Evolutionary conservation across 1,140 invertebrate genomes (phyloP), one percentile per base, ranked within the genome.

Genomic region (Onthophagus taurus): DNA sequence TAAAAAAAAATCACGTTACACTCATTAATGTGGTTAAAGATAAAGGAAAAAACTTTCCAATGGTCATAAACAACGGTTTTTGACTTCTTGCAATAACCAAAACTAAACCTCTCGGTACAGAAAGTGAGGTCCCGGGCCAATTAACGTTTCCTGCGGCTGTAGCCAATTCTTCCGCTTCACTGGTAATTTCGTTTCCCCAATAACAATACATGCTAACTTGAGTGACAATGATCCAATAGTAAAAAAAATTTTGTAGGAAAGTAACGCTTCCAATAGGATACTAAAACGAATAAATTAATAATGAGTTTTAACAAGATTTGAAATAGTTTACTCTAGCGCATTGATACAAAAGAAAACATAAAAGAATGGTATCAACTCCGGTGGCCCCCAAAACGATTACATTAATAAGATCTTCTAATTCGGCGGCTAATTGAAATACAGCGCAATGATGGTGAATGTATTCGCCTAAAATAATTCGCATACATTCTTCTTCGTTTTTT

Each of bases 1-100:
- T 12, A 35, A 20, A 34, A 35, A 2, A 33, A 31, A 29, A 17
- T 18, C 16, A 18, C 13, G 3, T 39, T 38, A 66, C 66, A 56
- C 58, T 64, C 20, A 65, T 36, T 44, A 65, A 69, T 1, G 64
- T 66, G 20, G 64, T 55, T 8, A 68, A 57, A 4, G 66, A 66
- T n/a, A 69, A 61, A 35, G 65, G 58, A 9, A 68, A 50, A 46
- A 68, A 49, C 17, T 52, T 55, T 8, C 58, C 64, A 47, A 64
- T 66, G 36, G 58, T 57, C 23, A 63, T 57, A 4, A 60, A 58
- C 39, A 69, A 53, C 31, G 64, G 62, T 4, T 64, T 58, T 29
- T 54, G 55, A 23, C 58, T 60, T 47, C 65, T 59, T 50, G 54
- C 47, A 52, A 66, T 53, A 20, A 63, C 49, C 48, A 68, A 38